These are phyloP conservation scores for Melanogrammus aeglefinus DNA, from an alignment of 2,797 vertebrate genomes.

Conservation along the genomic window DNA sequence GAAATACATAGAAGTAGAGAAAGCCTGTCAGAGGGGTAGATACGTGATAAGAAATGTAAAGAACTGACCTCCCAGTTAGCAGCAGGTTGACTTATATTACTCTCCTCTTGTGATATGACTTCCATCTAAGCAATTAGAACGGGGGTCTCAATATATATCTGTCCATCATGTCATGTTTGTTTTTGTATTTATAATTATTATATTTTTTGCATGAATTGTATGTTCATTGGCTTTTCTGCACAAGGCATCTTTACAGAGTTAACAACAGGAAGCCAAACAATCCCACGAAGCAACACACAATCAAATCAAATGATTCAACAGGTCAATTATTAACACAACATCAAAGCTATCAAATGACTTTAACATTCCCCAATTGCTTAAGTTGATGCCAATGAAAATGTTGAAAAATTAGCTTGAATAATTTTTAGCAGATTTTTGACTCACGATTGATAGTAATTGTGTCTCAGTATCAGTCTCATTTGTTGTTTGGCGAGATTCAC, in stretches of 20 bases:
- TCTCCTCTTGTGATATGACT: conserved; percentile 99
- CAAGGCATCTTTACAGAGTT: conserved; percentile 62
- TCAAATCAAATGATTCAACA: conserved; percentile 62
- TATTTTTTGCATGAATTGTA: conserved; percentile 39
- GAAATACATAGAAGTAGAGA: conserved; percentile 68
- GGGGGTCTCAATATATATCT: conserved; percentile 95
- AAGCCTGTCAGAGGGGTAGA: conserved; percentile 77
- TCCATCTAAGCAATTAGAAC: conserved; percentile 99
- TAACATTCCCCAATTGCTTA: conserved; percentile 8
- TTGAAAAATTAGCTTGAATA: conserved; percentile 13
- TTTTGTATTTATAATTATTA: conserved; percentile 32
- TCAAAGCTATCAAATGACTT: conserved; percentile 65
- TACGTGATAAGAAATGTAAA: conserved; percentile 96
- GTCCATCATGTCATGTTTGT: conserved; percentile 89
- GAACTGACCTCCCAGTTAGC: conserved; percentile 99
- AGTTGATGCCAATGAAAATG: conserved; percentile 37
- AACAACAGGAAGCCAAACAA: conserved; percentile 64
- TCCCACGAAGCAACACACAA: conserved; percentile 65
- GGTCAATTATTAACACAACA: conserved; percentile 55
- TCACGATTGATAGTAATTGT: conserved; percentile 25
- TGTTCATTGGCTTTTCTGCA: conserved; percentile 53
- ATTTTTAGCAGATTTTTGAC: background rate
- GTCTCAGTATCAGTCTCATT: conserved; percentile 20
- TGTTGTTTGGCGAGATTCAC: conserved; percentile 12
- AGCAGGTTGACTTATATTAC: conserved; percentile 99